Conservation (phyloP, 2,888 invertebrate species). For the Antheraea yamamai region DNA sequence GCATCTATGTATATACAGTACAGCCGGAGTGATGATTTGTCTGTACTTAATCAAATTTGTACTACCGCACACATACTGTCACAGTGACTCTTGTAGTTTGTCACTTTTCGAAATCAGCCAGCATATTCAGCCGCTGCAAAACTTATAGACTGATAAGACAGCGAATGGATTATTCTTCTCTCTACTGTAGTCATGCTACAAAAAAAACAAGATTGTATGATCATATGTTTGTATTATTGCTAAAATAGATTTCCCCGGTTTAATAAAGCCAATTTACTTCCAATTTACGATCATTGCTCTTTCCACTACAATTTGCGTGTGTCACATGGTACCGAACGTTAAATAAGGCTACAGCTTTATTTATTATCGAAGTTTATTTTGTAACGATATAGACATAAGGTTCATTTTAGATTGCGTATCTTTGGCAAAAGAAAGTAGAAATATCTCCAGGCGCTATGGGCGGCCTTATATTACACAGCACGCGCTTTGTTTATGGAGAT, state of each 20-base stretch:
- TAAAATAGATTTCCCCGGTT: constrained; percentile 27
- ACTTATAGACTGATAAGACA: no score
- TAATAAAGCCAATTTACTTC: constrained; percentile 56
- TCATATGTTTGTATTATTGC: constrained; percentile 7
- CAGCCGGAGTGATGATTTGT: no score
- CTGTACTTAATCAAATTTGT: no score
- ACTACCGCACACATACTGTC: no score
- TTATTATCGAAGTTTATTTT: constrained; percentile 27
- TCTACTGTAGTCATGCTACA: no score
- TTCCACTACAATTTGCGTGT: constrained; percentile 57
- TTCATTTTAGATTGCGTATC: constrained; percentile 27
- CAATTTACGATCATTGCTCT: constrained; percentile 53
- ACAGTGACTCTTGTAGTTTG: no score
- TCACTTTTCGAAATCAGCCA: no score
- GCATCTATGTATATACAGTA: no score
- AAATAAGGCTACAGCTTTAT: constrained; percentile 35
- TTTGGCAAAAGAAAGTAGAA: constrained; percentile 28
- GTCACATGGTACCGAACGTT: constrained; percentile 45
- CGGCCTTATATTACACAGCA: constrained; percentile 51
- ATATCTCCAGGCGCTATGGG: constrained; percentile 43
- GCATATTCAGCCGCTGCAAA: no score
- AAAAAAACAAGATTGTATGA: no score
- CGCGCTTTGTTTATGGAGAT: constrained; percentile 51
- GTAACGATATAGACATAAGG: constrained; percentile 29
- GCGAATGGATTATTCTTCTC: no score